These are phyloP conservation scores for Propithecus perrieri DNA, from an alignment of 2,797 vertebrate genomes.

Conservation along the genomic window DNA sequence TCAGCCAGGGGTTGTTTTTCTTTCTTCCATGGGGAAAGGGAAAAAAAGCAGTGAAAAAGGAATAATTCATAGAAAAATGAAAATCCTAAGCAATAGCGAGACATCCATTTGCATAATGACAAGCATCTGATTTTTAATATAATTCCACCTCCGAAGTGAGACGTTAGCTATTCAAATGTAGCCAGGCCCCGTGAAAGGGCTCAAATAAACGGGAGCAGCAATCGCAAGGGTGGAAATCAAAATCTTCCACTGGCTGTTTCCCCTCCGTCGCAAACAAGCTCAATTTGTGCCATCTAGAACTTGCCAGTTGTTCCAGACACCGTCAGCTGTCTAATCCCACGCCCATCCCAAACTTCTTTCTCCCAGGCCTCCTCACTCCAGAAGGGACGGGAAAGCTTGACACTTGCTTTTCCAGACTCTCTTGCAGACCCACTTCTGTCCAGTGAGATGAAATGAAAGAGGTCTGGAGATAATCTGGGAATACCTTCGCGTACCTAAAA, in stretches of 20 bases:
- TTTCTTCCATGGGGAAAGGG: neutral
- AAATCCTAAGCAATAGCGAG: conserved; percentile 6
- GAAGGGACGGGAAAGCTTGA: neutral
- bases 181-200: neutral
- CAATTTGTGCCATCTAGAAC: neutral
- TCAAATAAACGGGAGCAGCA: neutral
- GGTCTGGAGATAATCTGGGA: neutral
- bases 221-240: neutral
- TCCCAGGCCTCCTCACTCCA: neutral
- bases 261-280: neutral
- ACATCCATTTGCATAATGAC: conserved; percentile 71
- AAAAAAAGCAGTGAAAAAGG: conserved; percentile 9
- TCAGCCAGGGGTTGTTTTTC: conserved; percentile 41
- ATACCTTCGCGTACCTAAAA: neutral
- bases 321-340: neutral
- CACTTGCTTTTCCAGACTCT: neutral
- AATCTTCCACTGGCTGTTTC: neutral
- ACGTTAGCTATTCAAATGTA: neutral
- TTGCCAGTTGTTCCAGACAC: neutral
- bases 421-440: neutral
- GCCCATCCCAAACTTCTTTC: neutral
- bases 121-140: conserved; percentile 64
- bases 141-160: conserved; percentile 64
- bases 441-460: neutral
- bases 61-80: conserved; percentile 70